Percentiles rank a stretch among this genome's conserved stretches.
These are phyloP conservation scores for Lordiphosa mommai DNA, from an alignment of 1,140 invertebrate genomes.

Conservation along the genomic window DNA sequence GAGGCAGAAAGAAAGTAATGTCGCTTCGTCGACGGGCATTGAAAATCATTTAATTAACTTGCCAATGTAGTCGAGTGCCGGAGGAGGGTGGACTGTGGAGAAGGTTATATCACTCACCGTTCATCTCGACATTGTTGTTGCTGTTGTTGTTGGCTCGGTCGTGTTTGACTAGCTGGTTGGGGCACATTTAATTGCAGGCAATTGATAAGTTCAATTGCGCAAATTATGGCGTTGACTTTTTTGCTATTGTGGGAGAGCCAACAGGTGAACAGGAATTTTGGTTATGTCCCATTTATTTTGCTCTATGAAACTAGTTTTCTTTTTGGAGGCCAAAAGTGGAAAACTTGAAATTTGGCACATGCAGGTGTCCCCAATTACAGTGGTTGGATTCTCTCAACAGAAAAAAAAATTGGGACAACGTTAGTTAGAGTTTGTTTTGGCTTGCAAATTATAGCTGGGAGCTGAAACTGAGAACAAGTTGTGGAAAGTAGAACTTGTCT, in stretches of 20 bases:
- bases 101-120: constrained; percentile 58
- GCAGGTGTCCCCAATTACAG: constrained; percentile 74
- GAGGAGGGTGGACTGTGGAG: constrained; percentile 21
- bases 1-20: constrained; percentile 48
- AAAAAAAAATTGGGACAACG: constrained; percentile 54
- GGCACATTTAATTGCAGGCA: constrained; percentile 70
- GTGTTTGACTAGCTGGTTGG: constrained; percentile 18
- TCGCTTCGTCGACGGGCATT: too few species aligned
- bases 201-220: constrained; percentile 74
- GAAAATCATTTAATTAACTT: constrained; percentile 70
- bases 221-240: constrained; percentile 62
- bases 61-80: constrained; percentile 1
- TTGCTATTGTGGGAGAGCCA: constrained; percentile 42
- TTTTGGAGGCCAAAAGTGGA: constrained; percentile 31
- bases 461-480: constrained; percentile 48
- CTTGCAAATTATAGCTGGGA: constrained; percentile 60
- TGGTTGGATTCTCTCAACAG: constrained; percentile 32
- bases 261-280: constrained; percentile 15
- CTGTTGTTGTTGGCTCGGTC: too few species aligned
- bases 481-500: constrained; percentile 68
- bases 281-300: constrained; percentile 22
- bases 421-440: constrained; percentile 48
- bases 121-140: constrained; percentile 39
- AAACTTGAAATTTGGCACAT: constrained; percentile 64
- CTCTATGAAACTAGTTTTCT: constrained; percentile 47